phyloP scores from a whole-genome alignment of 2,888 invertebrate genomes.

The Fragum sueziense region DNA sequence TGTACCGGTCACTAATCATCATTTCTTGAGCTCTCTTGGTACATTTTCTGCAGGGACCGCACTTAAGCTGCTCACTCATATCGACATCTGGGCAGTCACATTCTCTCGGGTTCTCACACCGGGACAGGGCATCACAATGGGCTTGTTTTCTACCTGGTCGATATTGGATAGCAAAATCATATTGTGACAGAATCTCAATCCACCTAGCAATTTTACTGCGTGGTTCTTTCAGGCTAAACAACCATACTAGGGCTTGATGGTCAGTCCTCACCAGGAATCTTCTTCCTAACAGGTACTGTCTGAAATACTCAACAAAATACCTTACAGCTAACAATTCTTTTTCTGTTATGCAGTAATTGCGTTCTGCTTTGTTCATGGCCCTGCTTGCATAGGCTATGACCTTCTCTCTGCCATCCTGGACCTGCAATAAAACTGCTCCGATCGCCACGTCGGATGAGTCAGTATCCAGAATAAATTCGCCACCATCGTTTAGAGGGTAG shows the following conservation, averaged over 20 bases:
- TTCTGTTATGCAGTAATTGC: constrained; percentile 20
- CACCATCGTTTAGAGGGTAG: constrained; percentile 31
- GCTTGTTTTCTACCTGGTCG: constrained; percentile 28
- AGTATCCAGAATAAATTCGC: constrained; percentile 52
- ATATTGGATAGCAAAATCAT: constrained; percentile 27
- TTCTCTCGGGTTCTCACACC: constrained; percentile 28
- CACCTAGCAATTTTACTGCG: constrained; percentile 28
- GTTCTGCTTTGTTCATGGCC: constrained; percentile 45
- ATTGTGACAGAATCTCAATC: constrained; percentile 24
- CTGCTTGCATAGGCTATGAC: constrained; percentile 52
- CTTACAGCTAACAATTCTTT: constrained; percentile 28
- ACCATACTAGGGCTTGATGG: constrained; percentile 21
- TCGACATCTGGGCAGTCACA: constrained; percentile 15
- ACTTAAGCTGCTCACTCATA: constrained; percentile 26
- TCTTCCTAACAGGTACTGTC: constrained; percentile 32
- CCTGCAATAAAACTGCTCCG: constrained; percentile 48
- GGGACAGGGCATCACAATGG: constrained; percentile 27
- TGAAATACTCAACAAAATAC: constrained; percentile 27
- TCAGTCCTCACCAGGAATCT: constrained; percentile 23
- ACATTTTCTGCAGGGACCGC: constrained; percentile 27
- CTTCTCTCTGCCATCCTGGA: constrained; percentile 45
- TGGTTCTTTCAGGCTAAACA: constrained; percentile 31
- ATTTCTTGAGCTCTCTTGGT: constrained; percentile 28
- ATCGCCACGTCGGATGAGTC: constrained; percentile 54
- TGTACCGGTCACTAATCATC: too few relatives aligned